phyloP scores from a whole-genome alignment of 2,888 invertebrate genomes.

The Sinhomidia bicolor region DNA sequence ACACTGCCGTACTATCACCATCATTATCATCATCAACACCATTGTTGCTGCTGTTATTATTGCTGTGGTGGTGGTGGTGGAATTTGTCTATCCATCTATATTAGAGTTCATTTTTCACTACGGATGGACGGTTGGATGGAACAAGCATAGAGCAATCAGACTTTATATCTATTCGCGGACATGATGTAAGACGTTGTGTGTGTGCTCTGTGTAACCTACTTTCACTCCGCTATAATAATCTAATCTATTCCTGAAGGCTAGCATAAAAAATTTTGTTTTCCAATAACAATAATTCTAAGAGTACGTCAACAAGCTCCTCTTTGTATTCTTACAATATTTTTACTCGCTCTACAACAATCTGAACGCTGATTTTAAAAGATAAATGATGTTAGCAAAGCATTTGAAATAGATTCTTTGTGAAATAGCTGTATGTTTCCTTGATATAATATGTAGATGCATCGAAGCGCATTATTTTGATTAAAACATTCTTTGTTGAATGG shows the following conservation, averaged over 20 bases:
- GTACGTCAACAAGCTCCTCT: too few species aligned
- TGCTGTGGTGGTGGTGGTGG: not conserved
- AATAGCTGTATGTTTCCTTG: too few species aligned
- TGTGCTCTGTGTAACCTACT: slow-evolving; percentile 47
- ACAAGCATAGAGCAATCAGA: not conserved
- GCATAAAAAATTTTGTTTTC: not conserved
- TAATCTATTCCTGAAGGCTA: not conserved
- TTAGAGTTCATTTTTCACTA: not conserved
- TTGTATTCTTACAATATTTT: too few species aligned
- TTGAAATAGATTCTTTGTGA: too few species aligned
- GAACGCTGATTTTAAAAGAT: too few species aligned
- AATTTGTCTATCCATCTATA: not conserved
- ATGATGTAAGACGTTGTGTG: slow-evolving; percentile 35
- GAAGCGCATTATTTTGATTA: too few species aligned
- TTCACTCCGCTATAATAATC: slow-evolving; percentile 43
- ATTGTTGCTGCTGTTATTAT: not conserved
- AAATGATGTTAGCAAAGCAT: too few species aligned
- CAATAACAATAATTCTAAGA: too few species aligned
- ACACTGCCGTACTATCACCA: slow-evolving; percentile 3
- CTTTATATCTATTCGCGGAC: slow-evolving; percentile 8
- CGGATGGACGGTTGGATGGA: not conserved
- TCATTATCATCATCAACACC: slow-evolving; percentile 28
- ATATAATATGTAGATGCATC: too few species aligned
- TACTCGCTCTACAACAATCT: too few species aligned
- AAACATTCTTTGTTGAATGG: not conserved